A percentile compares a stretch with the other conserved stretches of the same genome.
Evolutionary conservation across 2,113 vertebrate species (phyloP).

Genomic region (Gasterosteus aculeatus): DNA sequence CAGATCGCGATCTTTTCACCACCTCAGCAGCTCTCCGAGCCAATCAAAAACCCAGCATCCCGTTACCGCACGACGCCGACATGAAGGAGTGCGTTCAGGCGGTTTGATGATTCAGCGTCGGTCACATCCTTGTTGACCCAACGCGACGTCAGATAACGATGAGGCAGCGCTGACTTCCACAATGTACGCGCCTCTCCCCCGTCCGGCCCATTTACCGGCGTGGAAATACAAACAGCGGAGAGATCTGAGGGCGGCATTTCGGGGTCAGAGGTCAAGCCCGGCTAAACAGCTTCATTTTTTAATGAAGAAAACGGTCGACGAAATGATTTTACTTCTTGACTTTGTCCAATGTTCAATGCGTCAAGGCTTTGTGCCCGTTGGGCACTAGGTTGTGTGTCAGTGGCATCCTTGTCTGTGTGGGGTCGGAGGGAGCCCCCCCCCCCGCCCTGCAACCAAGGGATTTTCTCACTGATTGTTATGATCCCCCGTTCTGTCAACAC

Average conservation of each 20-base stretch:
- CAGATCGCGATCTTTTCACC: conserved; percentile 38
- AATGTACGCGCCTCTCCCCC: conserved; percentile 31
- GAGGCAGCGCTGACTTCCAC: conserved; percentile 53
- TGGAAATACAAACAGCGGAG: conserved; percentile 30
- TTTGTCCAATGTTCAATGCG: no score
- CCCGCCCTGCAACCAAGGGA: conserved; percentile 10
- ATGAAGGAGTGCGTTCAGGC: conserved; percentile 56
- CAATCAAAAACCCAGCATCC: conserved; percentile 29
- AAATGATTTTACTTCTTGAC: background rate
- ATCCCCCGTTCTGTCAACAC: conserved; percentile 54
- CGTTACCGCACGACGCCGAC: conserved; percentile 61
- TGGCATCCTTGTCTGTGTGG: conserved; percentile 33
- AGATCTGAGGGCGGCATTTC: conserved; percentile 1
- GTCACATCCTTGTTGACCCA: conserved; percentile 71
- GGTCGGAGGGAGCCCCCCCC: conserved; percentile 1
- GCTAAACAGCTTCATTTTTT: background rate
- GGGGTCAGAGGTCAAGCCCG: conserved; percentile 15
- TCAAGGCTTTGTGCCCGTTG: background rate
- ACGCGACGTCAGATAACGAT: conserved; percentile 63
- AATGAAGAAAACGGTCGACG: background rate
- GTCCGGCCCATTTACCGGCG: conserved; percentile 28
- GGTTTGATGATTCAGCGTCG: conserved; percentile 68
- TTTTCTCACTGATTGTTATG: conserved; percentile 52
- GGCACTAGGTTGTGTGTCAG: background rate
- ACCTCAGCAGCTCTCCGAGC: conserved; percentile 56